phyloP scores from a whole-genome alignment of 2,888 invertebrate genomes.

The Rugalucina vietnamica region DNA sequence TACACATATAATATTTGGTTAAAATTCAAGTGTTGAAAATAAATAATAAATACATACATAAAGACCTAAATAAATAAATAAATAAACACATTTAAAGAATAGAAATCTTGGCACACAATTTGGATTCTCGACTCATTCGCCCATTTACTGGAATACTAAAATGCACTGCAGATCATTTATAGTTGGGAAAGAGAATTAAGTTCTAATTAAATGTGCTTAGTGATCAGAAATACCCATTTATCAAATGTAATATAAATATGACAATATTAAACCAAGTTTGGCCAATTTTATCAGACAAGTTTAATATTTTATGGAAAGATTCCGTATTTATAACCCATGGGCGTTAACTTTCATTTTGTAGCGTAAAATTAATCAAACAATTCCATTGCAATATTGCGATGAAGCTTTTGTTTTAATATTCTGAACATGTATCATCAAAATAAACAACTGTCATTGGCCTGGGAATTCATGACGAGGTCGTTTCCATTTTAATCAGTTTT shows the following conservation, averaged over 20 bases:
- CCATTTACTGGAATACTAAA: too few relatives aligned
- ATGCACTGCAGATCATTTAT: background rate
- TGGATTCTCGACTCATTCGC: too few relatives aligned
- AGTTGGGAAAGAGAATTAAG: background rate
- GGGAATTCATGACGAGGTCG: background rate
- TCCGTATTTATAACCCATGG: background rate
- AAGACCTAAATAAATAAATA: too few relatives aligned
- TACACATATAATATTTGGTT: too few relatives aligned
- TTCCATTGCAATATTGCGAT: background rate
- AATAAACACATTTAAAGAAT: too few relatives aligned
- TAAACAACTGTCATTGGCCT: background rate
- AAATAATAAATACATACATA: too few relatives aligned
- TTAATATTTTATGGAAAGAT: conserved; percentile 16
- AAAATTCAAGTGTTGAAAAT: too few relatives aligned
- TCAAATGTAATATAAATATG: background rate
- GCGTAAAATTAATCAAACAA: background rate
- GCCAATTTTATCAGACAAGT: conserved; percentile 3
- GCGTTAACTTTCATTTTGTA: conserved; percentile 1
- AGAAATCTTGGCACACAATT: too few relatives aligned
- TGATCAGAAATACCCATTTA: background rate
- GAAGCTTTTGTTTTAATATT: conserved; percentile 12
- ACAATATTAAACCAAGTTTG: background rate
- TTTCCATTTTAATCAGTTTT: background rate
- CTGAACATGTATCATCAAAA: background rate
- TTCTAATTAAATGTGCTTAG: background rate